Conservation (phyloP, 2,888 invertebrate genomes). For the Caenorhabditis sp. region DNA sequence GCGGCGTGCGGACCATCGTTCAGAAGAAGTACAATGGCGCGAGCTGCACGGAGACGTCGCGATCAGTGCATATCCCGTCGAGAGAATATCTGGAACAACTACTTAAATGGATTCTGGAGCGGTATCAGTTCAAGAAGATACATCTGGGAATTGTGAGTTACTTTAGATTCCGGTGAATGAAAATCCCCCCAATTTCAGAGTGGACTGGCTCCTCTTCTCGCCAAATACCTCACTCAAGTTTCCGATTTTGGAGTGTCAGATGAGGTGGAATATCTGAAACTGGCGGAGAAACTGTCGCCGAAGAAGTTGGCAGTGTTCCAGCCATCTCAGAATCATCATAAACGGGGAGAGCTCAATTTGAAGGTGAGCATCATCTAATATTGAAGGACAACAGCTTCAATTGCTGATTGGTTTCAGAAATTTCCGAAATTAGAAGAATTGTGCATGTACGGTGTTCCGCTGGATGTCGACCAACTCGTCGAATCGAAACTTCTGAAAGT, state of each 20-base stretch:
- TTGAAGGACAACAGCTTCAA: neutral
- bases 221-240: slow-evolving; percentile 11
- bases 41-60: neutral
- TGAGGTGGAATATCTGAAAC: slow-evolving; percentile 27
- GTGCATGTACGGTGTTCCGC: slow-evolving; percentile 29
- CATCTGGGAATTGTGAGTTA: slow-evolving; percentile 55
- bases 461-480: slow-evolving; percentile 37
- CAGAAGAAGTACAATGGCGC: slow-evolving; percentile 23
- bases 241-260: slow-evolving; percentile 38
- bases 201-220: slow-evolving; percentile 29
- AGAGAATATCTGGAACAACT: slow-evolving; percentile 31
- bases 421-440: slow-evolving; percentile 37
- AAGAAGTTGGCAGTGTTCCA: slow-evolving; percentile 39
- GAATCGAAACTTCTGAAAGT: slow-evolving; percentile 26
- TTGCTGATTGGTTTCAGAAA: slow-evolving; percentile 40
- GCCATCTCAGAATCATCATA: neutral
- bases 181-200: slow-evolving; percentile 9
- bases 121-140: slow-evolving; percentile 36
- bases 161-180: too few species aligned
- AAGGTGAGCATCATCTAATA: neutral
- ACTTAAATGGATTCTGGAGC: slow-evolving; percentile 29
- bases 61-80: slow-evolving; percentile 15
- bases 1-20: slow-evolving; percentile 40
- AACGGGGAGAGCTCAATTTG: slow-evolving; percentile 23
- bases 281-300: slow-evolving; percentile 24